Evolutionary conservation across 2,797 vertebrate species (phyloP), one percentile per base, ranked within the genome.

Genomic region (Taenioides sp.): DNA sequence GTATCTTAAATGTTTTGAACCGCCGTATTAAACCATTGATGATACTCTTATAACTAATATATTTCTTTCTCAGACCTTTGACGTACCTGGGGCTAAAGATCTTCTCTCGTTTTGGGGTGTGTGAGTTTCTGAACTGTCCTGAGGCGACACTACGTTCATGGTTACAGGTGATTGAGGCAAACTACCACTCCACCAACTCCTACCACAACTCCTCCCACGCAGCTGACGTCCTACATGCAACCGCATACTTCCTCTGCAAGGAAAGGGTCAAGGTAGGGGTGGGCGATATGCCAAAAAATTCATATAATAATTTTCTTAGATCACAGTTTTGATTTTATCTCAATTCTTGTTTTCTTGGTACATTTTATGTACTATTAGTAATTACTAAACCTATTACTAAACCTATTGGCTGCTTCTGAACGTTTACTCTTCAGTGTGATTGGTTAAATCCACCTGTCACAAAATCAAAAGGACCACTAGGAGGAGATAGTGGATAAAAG

Each of bases 191-290:
- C 50, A 95, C 90, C 79, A 99, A 99, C 92, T 96, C 97, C 63
- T 99, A 99, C 91, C 98, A 99, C 92, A 99, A 99, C 78, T 99
- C 97, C n/a, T 95, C 93, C 2, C 98, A 99, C 50, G 93, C 97
- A 0, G 96, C 97, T 0, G 97, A 99, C 0, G 97, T 99, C 69
- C 94, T 99, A 10, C 98, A 99, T 0, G 98, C 98, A 78, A 99
- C 97, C 0, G 97, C 97, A 9, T 99, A 97, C 86, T 99, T 99
- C 80, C 95, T 99, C 50, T 93, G 94, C 88, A 97, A 95, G 84
- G 95, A 98, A 85, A 94, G 96, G 82, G 94, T 98, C 60, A 99
- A 98, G 97, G 97, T 99, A 37, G 9, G 34, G 34, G 34, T 37
- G 9, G 34, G 2, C 9, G 2, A 37, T 37, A 37, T 37, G 34